These are phyloP conservation scores for Psix sp. DNA, from an alignment of 1,140 invertebrate genomes.

Conservation along the genomic window DNA sequence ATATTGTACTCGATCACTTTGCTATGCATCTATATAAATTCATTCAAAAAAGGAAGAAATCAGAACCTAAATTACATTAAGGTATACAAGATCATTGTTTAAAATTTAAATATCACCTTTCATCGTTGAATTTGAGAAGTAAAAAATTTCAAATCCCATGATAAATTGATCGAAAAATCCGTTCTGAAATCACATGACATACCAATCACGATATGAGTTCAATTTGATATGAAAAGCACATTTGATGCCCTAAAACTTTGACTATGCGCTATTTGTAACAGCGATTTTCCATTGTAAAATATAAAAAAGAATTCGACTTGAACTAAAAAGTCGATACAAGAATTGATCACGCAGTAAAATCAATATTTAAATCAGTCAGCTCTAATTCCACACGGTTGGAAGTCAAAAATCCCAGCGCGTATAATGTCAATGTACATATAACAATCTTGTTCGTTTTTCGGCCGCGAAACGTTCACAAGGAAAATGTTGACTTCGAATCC, in stretches of 20 bases:
- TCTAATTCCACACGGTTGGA: not conserved
- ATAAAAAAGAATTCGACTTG: conserved; percentile 2
- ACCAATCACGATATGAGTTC: conserved; percentile 42
- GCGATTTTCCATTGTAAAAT: conserved; percentile 15
- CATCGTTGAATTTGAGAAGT: no score
- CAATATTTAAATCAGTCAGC: conserved; percentile 8
- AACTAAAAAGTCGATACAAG: not conserved
- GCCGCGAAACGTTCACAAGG: no score
- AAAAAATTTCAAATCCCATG: no score
- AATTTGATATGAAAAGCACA: conserved; percentile 46
- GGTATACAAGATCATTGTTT: not conserved
- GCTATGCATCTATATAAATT: conserved; percentile 5
- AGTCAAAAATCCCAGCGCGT: conserved; percentile 25
- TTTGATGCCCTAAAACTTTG: conserved; percentile 17
- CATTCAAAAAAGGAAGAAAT: not conserved
- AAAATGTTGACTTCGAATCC: no score
- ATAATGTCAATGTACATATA: conserved; percentile 15
- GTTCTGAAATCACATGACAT: conserved; percentile 12
- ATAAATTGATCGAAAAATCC: conserved; percentile 12
- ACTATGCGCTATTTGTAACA: conserved; percentile 26
- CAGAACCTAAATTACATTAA: no score
- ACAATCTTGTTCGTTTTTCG: conserved; percentile 14
- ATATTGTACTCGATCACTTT: conserved; percentile 52
- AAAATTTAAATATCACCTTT: not conserved
- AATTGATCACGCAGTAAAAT: not conserved